Evolutionary conservation across 2,888 invertebrate species (phyloP).

Genomic region (Agrenia bidenticulata): DNA sequence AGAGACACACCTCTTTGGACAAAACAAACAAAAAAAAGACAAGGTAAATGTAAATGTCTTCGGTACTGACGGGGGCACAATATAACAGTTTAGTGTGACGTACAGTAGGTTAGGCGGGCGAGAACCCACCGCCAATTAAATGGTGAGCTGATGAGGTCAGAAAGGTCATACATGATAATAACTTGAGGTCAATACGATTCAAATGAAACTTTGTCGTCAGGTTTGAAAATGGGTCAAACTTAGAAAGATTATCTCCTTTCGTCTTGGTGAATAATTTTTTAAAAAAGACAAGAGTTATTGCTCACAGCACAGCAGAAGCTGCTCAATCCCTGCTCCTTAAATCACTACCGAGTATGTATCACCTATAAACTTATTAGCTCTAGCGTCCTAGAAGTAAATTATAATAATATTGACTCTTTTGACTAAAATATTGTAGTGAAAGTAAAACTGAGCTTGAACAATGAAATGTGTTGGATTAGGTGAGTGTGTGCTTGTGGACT

Average conservation of each 20-base stretch:
- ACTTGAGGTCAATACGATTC: constrained; percentile 8
- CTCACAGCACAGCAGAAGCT: constrained; percentile 9
- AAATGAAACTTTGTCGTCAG: constrained; percentile 10
- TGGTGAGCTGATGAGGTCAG: constrained; percentile 9
- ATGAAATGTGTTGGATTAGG: background rate
- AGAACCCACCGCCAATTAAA: background rate
- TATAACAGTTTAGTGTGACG: too few species aligned
- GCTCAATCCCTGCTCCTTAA: background rate
- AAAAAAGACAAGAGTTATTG: constrained; percentile 12
- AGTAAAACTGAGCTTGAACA: constrained; percentile 8
- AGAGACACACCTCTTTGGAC: too few species aligned
- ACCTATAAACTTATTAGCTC: background rate
- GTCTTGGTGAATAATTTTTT: background rate
- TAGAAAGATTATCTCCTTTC: background rate
- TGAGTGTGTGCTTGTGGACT: background rate
- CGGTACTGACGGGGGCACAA: too few species aligned
- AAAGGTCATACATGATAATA: constrained; percentile 8
- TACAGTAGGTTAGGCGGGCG: background rate
- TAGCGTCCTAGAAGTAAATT: background rate
- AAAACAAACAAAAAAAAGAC: too few species aligned
- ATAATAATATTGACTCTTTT: constrained; percentile 2
- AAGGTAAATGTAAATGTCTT: too few species aligned
- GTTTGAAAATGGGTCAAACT: background rate
- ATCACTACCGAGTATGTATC: background rate
- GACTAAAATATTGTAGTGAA: constrained; percentile 7